Conservation (phyloP, 2,888 invertebrate genomes). For the Folsomia manolachei region DNA sequence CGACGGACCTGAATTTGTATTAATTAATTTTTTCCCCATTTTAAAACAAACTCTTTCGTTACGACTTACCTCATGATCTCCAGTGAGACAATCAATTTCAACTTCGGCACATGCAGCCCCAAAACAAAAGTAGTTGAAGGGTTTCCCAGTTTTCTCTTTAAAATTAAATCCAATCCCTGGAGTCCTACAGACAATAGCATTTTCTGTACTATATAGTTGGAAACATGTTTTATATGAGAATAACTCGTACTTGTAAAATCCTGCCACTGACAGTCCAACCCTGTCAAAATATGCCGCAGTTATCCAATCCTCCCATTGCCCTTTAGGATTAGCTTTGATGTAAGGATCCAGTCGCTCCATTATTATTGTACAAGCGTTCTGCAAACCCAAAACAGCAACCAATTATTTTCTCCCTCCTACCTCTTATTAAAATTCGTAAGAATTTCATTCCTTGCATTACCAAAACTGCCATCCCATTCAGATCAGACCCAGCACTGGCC, state of each 20-base stretch:
- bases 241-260: constrained; percentile 63
- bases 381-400: constrained; percentile 33
- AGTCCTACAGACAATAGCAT: constrained; percentile 56
- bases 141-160: constrained; percentile 66
- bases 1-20: constrained; percentile 74
- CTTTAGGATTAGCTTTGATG: constrained; percentile 70
- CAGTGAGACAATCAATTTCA: constrained; percentile 90
- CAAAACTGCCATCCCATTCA: constrained; percentile 87
- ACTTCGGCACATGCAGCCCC: constrained; percentile 85
- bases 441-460: constrained; percentile 54
- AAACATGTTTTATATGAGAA: constrained; percentile 5
- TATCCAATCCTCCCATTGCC: constrained; percentile 82
- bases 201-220: background rate
- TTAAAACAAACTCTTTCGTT: background rate
- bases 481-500: constrained; percentile 81
- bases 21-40: background rate
- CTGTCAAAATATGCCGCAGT: constrained; percentile 71
- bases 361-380: constrained; percentile 75
- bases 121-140: constrained; percentile 81
- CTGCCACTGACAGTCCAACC: constrained; percentile 76
- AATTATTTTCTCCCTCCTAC: constrained; percentile 1
- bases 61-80: constrained; percentile 77
- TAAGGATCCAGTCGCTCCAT: constrained; percentile 71
- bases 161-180: constrained; percentile 71
- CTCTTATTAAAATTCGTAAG: background rate